These are phyloP conservation scores for Druceiella hillmani DNA, from an alignment of 2,888 invertebrate genomes.

Conservation along the genomic window DNA sequence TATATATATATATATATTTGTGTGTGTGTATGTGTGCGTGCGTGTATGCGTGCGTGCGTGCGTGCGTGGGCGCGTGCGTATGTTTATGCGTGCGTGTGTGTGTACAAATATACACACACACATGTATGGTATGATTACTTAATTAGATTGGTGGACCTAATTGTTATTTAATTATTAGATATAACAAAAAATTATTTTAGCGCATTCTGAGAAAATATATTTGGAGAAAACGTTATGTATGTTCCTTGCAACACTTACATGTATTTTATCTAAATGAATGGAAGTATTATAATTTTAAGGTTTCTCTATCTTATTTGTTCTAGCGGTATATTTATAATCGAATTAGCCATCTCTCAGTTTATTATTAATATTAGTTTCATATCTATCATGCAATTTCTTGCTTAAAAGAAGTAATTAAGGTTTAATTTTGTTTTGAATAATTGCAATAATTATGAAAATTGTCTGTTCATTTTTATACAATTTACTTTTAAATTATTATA, in stretches of 20 bases:
- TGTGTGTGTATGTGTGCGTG: not conserved
- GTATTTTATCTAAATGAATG: too few relatives aligned
- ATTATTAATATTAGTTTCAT: too few relatives aligned
- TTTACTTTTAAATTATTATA: not conserved
- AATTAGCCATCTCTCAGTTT: too few relatives aligned
- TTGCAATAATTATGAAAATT: too few relatives aligned
- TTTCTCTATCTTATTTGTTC: too few relatives aligned
- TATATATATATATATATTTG: not conserved
- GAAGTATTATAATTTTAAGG: too few relatives aligned
- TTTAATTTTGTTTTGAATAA: too few relatives aligned
- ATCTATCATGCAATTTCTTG: too few relatives aligned
- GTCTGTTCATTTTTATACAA: too few relatives aligned
- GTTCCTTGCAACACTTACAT: too few relatives aligned
- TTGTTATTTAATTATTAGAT: not conserved
- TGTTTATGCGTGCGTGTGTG: not conserved
- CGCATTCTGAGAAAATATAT: not conserved
- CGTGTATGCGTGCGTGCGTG: not conserved
- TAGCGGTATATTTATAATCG: too few relatives aligned
- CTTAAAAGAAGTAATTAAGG: too few relatives aligned
- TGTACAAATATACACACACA: not conserved
- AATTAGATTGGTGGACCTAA: not conserved
- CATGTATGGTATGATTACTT: not conserved
- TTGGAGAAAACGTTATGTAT: not conserved
- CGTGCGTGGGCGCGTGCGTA: not conserved
- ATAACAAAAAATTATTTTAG: not conserved